A percentile compares a stretch with the other conserved stretches of the same genome.
phyloP scores from a whole-genome alignment of 2,888 invertebrate species.

The Tyria jacobaeae region DNA sequence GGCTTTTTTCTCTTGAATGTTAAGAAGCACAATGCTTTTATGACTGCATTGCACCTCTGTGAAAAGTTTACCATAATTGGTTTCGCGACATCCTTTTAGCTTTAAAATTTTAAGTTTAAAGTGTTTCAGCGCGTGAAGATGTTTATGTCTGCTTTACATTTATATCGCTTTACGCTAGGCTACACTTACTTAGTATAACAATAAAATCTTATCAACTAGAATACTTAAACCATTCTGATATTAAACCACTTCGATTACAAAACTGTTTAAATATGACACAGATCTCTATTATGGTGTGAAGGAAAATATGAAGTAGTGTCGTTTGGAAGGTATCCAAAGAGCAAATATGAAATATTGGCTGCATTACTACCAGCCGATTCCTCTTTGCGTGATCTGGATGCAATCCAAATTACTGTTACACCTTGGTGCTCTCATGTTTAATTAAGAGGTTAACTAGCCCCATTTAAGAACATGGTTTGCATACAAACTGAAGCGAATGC shows the following conservation, averaged over 20 bases:
- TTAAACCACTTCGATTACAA: background rate
- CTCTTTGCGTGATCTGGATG: constrained; percentile 19
- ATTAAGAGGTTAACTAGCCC: constrained; percentile 7
- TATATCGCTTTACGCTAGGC: constrained; percentile 22
- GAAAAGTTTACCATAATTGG: constrained; percentile 55
- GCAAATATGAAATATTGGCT: constrained; percentile 19
- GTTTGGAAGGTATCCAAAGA: constrained; percentile 26
- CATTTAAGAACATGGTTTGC: background rate
- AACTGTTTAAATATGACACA: background rate
- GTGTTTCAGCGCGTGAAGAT: constrained; percentile 27
- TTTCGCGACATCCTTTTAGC: constrained; percentile 49
- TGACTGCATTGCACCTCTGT: constrained; percentile 54
- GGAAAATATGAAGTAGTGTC: constrained; percentile 14
- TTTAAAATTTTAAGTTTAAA: constrained; percentile 41
- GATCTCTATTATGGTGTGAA: background rate
- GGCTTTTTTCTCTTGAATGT: constrained; percentile 47
- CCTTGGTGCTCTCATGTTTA: constrained; percentile 9
- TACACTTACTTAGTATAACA: constrained; percentile 2
- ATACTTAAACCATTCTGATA: background rate
- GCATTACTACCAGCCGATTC: constrained; percentile 24
- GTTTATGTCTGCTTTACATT: constrained; percentile 30
- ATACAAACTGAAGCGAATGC: background rate
- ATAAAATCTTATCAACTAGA: background rate
- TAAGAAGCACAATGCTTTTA: constrained; percentile 53
- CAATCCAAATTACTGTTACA: constrained; percentile 20